These are phyloP conservation scores for Aphaenogaster ashmeadi DNA, from an alignment of 1,140 invertebrate genomes.

Conservation along the genomic window DNA sequence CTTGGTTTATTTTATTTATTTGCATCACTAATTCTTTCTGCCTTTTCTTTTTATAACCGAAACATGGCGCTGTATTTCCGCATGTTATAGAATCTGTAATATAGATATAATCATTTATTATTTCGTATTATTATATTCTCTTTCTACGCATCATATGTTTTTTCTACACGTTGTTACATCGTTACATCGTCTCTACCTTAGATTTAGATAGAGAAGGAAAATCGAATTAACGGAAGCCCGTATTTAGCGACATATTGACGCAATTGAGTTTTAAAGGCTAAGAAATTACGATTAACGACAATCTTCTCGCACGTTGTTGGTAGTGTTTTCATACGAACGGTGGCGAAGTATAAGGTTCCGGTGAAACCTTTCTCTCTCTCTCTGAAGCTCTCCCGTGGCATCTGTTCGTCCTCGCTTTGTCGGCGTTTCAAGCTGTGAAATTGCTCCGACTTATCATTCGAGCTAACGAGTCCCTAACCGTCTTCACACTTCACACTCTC, in stretches of 20 bases:
- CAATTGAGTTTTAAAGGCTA: slow-evolving; percentile 3
- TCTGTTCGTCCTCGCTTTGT: slow-evolving; percentile 76
- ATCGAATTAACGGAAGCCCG: not conserved
- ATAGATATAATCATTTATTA: not conserved
- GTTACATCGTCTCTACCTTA: not conserved
- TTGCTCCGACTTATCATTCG: slow-evolving; percentile 86
- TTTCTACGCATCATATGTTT: not conserved
- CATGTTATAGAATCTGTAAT: not conserved
- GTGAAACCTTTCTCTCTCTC: slow-evolving; percentile 59
- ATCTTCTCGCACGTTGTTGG: slow-evolving; percentile 4
- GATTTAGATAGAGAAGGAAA: not conserved
- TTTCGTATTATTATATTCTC: not conserved
- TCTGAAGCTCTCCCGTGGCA: slow-evolving; percentile 55
- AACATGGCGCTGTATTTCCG: not conserved
- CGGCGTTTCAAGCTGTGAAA: slow-evolving; percentile 81
- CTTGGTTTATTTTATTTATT: not conserved
- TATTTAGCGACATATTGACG: not conserved
- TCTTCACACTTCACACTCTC: slow-evolving; percentile 82
- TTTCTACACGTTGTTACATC: not conserved
- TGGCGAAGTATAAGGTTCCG: slow-evolving; percentile 68
- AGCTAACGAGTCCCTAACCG: slow-evolving; percentile 84
- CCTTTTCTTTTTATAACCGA: not conserved
- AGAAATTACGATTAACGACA: slow-evolving; percentile 39
- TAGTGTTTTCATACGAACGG: slow-evolving; percentile 65
- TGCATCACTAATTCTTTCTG: not conserved